Base-by-base conservation (phyloP, 2,113 vertebrate species). In the Eurypyga helias region DNA sequence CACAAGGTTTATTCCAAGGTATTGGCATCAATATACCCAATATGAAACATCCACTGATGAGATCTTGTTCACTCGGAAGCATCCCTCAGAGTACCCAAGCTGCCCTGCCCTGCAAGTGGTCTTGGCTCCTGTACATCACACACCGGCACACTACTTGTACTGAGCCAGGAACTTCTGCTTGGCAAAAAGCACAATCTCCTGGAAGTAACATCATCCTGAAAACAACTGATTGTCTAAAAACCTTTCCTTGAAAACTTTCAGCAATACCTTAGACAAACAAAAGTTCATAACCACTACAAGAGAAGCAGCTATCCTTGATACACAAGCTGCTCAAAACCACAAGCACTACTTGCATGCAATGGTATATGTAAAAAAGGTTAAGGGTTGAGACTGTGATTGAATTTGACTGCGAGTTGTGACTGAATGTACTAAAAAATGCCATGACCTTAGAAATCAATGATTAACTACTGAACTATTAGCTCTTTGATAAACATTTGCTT, bases 301-400 rank as follows among this genome's bases (percentile, higher is more conserved):
- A 48, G 60, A 58, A 83, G 43, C 1, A 1, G 7, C 7, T 43
- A 1, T 17, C 18, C 23, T 38, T 2, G 3, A 13, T 43, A 46
- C 28, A 20, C 0, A 5, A 41, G 1, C 55, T 55, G 15, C 34
- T 70, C 41, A 43, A 67, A 78, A 43, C 41, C 26, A 25, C 7
- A 45, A 45, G 23, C 17, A 26, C 24, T 51, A 5, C n/a, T 24
- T 43, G 10, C 0, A 0, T 43, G 33, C 13, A 45, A 6, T 13
- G n/a, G 36, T 52, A 6, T 2, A 55, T 2, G 9, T 29, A 21
- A 31, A 58, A 83, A 69, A 66, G 12, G 9, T 11, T 57, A 41
- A 80, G 48, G 33, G 67, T n/a, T 64, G 57, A 46, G 33, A 17
- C 49, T 36, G 11, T 29, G 55, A 83, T 65, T 89, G 72, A n/a